Percentiles rank a stretch among this genome's conserved stretches.
Conservation (phyloP, 2,113 vertebrate genomes). For the Syrrhaptes paradoxus region DNA sequence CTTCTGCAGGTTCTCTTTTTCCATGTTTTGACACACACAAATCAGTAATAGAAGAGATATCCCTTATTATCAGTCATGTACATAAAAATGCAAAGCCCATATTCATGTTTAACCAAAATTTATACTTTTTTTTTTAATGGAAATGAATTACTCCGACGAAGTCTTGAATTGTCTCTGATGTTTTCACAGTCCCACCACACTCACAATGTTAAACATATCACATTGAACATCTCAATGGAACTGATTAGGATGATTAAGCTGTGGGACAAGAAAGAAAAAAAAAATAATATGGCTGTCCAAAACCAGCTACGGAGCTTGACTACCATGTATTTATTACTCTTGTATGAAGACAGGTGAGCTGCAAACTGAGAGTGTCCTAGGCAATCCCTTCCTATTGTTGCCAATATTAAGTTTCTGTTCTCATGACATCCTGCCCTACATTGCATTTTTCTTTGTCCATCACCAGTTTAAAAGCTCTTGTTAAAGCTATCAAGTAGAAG, state of each 20-base stretch:
- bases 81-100: neutral
- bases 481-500: neutral
- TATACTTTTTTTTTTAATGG: neutral
- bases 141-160: neutral
- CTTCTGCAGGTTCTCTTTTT: neutral
- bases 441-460: neutral
- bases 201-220: neutral
- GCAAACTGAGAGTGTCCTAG: neutral
- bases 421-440: neutral
- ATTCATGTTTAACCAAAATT: neutral
- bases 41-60: neutral
- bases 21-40: neutral
- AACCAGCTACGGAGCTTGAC: neutral
- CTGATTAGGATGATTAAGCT: neutral
- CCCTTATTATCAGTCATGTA: neutral
- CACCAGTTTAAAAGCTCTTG: neutral
- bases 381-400: neutral
- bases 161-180: neutral
- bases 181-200: neutral
- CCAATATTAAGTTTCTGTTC: neutral
- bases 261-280: neutral
- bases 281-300: neutral
- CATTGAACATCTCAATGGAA: neutral
- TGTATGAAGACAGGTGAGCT: neutral
- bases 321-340: neutral